Conservation (phyloP, 2,888 invertebrate species). For the Carterocephalus palaemon region DNA sequence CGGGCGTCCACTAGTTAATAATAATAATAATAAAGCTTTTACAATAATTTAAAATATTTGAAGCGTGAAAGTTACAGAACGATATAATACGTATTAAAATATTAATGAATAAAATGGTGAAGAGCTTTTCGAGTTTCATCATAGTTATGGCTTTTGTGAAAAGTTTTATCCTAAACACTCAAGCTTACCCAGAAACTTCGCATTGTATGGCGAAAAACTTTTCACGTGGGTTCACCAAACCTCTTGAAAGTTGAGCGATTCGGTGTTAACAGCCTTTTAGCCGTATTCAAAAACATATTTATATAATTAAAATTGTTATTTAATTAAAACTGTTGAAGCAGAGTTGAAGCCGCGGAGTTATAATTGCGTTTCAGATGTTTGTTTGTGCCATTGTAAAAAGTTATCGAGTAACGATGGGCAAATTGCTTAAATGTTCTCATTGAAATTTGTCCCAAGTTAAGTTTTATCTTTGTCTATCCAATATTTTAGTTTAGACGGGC, state of each 20-base stretch:
- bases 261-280: constrained; percentile 30
- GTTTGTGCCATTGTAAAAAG: too few species aligned
- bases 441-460: too few species aligned
- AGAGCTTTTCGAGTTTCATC: neutral
- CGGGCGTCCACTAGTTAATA: too few species aligned
- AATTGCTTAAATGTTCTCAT: too few species aligned
- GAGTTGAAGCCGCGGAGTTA: neutral
- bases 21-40: too few species aligned
- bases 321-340: constrained; percentile 9
- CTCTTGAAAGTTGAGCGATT: constrained; percentile 30
- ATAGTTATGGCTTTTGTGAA: constrained; percentile 1
- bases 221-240: constrained; percentile 23
- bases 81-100: neutral
- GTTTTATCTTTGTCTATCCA: too few species aligned
- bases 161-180: constrained; percentile 18
- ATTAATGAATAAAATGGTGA: neutral
- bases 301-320: constrained; percentile 24
- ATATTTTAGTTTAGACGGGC: too few species aligned
- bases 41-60: too few species aligned
- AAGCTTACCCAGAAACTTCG: constrained; percentile 9
- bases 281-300: constrained; percentile 26
- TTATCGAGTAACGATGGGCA: too few species aligned
- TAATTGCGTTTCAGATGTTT: neutral
- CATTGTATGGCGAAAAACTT: constrained; percentile 20
- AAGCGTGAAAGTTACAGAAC: too few species aligned